These are phyloP conservation scores for Esox lucius DNA, from an alignment of 2,797 vertebrate genomes.

Conservation along the genomic window DNA sequence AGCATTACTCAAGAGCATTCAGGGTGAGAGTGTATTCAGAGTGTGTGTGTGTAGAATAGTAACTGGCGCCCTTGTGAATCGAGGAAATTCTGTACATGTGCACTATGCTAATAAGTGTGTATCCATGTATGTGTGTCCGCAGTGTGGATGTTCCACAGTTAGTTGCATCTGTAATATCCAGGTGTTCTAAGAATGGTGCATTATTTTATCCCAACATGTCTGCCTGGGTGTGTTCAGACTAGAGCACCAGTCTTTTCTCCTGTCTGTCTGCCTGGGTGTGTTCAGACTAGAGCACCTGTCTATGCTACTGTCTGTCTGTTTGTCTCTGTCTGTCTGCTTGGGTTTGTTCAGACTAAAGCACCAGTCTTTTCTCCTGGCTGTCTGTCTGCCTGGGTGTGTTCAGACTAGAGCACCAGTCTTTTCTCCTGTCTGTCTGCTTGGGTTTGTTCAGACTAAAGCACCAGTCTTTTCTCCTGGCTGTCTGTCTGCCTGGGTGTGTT, in stretches of 20 bases:
- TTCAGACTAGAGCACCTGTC: background rate
- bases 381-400: background rate
- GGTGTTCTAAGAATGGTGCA: slow-evolving; percentile 24
- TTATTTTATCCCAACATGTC: slow-evolving; percentile 5
- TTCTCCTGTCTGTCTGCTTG: too few relatives aligned
- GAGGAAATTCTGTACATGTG: background rate
- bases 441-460: background rate
- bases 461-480: background rate
- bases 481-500: too few relatives aligned
- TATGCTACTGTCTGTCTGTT: background rate
- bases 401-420: background rate
- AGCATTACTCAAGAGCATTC: background rate
- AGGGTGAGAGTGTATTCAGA: background rate
- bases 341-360: background rate
- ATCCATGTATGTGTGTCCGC: slow-evolving; percentile 2
- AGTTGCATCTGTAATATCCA: slow-evolving; percentile 11
- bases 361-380: background rate
- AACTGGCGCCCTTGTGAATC: background rate
- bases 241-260: too few relatives aligned
- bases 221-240: background rate
- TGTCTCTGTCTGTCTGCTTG: background rate
- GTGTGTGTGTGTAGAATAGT: background rate
- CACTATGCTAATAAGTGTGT: background rate
- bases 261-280: too few relatives aligned
- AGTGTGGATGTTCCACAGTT: slow-evolving; percentile 1